Conservation (phyloP, 2,797 vertebrate genomes). For the Dermochelys coriacea region DNA sequence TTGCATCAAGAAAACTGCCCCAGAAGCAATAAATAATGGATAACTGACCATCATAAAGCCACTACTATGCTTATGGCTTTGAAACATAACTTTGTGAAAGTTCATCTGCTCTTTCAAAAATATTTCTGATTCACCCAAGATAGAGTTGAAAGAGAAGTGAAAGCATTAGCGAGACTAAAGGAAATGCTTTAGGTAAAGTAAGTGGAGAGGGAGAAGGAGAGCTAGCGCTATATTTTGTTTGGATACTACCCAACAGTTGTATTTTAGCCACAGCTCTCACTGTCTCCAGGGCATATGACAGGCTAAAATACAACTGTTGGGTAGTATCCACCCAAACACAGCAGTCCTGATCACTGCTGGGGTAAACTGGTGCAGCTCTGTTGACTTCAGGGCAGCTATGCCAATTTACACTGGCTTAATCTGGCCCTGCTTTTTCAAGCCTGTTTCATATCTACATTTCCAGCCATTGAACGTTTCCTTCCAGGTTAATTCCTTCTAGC, state of each 20-base stretch:
- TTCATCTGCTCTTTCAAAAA: neutral
- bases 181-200: neutral
- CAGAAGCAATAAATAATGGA: neutral
- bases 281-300: no score
- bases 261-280: no score
- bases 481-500: slow-evolving; percentile 19
- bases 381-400: neutral
- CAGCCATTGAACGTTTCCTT: slow-evolving; percentile 35
- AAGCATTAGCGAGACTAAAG: neutral
- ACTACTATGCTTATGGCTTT: fast-evolving
- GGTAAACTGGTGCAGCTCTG: neutral
- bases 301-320: neutral
- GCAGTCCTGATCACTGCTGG: neutral
- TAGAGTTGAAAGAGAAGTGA: neutral
- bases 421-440: neutral
- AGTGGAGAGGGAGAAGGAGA: no score
- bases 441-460: slow-evolving; percentile 42
- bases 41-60: neutral
- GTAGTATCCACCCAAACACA: neutral
- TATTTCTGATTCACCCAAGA: neutral
- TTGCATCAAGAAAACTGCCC: neutral
- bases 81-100: neutral
- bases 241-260: no score
- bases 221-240: no score
- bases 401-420: no score